These are phyloP conservation scores for Galerucella nymphaeae DNA, from an alignment of 2,888 invertebrate genomes.

Conservation along the genomic window DNA sequence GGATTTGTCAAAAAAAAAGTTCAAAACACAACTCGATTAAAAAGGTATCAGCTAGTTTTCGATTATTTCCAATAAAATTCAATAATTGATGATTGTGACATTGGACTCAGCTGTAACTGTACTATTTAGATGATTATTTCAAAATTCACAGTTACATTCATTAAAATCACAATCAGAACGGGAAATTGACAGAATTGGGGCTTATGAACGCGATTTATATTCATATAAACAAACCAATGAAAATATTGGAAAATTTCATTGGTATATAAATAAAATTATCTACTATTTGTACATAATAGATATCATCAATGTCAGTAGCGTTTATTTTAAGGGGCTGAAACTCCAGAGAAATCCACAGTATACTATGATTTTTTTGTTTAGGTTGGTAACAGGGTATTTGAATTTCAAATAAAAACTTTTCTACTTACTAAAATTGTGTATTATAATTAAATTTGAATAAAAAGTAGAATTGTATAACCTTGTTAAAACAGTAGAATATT, in stretches of 20 bases:
- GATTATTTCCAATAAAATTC: neutral
- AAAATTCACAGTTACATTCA: neutral
- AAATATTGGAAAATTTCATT: neutral
- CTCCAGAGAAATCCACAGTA: neutral
- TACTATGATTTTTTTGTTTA: neutral
- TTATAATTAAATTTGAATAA: neutral
- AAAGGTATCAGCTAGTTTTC: neutral
- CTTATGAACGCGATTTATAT: neutral
- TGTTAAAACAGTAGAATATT: neutral
- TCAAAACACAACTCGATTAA: neutral
- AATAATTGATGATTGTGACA: neutral
- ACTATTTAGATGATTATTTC: neutral
- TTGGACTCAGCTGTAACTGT: neutral
- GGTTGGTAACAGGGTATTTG: slow-evolving; percentile 5
- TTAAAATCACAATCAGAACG: neutral
- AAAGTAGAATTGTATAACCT: slow-evolving; percentile 3
- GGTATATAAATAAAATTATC: too few relatives aligned
- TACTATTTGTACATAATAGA: too few relatives aligned
- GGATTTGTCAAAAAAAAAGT: slow-evolving; percentile 1
- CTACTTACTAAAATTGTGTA: neutral
- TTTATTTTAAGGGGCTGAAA: too few relatives aligned
- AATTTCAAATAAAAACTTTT: neutral
- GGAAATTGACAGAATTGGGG: neutral
- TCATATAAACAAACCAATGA: neutral
- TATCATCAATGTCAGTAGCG: too few relatives aligned